A percentile compares a stretch with the other conserved stretches of the same genome.
Conservation (phyloP, 2,797 vertebrate genomes). For the Phoeniculus purpureus region DNA sequence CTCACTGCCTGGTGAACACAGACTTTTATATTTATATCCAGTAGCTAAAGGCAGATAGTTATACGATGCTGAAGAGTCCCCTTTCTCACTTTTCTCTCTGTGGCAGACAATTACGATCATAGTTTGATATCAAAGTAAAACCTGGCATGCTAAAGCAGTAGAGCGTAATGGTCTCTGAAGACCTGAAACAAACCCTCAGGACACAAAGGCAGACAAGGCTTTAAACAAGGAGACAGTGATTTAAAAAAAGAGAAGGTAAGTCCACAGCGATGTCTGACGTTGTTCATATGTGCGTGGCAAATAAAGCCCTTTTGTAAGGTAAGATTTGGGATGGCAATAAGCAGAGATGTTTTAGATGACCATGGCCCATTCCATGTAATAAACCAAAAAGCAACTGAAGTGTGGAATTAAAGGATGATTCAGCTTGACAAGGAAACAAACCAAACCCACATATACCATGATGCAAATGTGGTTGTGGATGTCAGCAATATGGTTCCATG, state of each 20-base stretch:
- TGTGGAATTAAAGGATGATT: conserved; percentile 41
- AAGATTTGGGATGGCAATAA: neutral
- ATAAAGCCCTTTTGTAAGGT: neutral
- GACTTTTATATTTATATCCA: neutral
- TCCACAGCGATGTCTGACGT: neutral
- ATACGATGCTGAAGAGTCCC: neutral
- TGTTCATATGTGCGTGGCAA: neutral
- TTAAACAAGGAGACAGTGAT: neutral
- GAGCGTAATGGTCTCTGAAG: neutral
- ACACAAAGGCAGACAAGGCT: neutral
- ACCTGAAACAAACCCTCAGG: neutral
- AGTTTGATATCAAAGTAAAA: neutral
- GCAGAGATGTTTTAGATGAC: neutral
- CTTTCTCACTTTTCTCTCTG: neutral
- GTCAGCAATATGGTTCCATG: conserved; percentile 28
- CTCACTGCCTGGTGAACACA: neutral
- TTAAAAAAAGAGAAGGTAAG: neutral
- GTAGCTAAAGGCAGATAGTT: neutral
- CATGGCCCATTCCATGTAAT: neutral
- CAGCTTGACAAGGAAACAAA: neutral
- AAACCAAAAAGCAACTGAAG: conserved; percentile 39
- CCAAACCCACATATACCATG: neutral
- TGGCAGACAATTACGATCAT: neutral
- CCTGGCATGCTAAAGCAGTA: neutral
- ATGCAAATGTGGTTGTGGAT: neutral